Evolutionary conservation across 2,888 invertebrate species (phyloP).

Genomic region (Auanema sp.): DNA sequence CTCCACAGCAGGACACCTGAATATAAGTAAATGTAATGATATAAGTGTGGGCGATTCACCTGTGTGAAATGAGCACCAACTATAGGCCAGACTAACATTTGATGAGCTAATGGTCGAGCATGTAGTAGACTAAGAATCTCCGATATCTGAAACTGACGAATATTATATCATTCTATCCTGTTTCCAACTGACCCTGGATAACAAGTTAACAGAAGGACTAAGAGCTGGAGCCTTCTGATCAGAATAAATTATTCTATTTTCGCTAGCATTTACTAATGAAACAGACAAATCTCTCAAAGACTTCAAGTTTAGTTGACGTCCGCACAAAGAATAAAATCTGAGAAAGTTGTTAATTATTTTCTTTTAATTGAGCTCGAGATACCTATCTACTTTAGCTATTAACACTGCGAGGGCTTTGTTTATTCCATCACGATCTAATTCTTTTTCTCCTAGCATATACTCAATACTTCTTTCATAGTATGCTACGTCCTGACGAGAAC

Average conservation of each 20-base stretch:
- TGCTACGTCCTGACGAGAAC: slow-evolving; percentile 10
- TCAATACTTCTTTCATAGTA: slow-evolving; percentile 34
- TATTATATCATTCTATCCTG: background rate
- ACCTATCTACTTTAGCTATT: slow-evolving; percentile 83
- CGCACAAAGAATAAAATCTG: slow-evolving; percentile 84
- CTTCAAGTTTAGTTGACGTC: slow-evolving; percentile 81
- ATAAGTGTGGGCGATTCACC: slow-evolving; percentile 67
- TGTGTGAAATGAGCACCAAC: slow-evolving; percentile 91
- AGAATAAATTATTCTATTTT: slow-evolving; percentile 74
- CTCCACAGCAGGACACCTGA: slow-evolving; percentile 25
- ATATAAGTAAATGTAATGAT: slow-evolving; percentile 1
- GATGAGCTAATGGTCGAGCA: slow-evolving; percentile 72
- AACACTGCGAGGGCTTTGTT: slow-evolving; percentile 82
- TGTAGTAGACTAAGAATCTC: slow-evolving; percentile 39
- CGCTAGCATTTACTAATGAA: slow-evolving; percentile 82
- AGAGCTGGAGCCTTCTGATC: slow-evolving; percentile 31
- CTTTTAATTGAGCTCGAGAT: background rate
- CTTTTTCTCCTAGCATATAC: slow-evolving; percentile 37
- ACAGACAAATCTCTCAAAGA: slow-evolving; percentile 81
- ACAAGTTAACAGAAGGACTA: slow-evolving; percentile 36
- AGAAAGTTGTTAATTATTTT: no score
- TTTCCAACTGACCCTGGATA: slow-evolving; percentile 23
- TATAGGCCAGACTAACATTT: slow-evolving; percentile 87
- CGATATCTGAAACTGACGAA: slow-evolving; percentile 24
- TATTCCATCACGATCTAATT: slow-evolving; percentile 30